phyloP scores from a whole-genome alignment of 2,888 invertebrate genomes.

The Muschampia plurimacula region DNA sequence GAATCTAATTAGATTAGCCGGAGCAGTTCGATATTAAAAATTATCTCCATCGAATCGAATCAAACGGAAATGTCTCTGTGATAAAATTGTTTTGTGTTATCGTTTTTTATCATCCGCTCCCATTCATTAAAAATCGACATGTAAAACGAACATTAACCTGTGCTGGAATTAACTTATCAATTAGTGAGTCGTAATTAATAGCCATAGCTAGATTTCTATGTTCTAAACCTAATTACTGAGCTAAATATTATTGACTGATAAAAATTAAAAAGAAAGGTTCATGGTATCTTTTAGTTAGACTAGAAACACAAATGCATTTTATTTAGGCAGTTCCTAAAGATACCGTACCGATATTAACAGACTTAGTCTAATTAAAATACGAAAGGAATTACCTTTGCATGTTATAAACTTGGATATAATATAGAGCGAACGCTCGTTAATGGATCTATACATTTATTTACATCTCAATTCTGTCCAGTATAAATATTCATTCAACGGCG shows the following conservation, averaged over 20 bases:
- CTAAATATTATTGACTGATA: neutral
- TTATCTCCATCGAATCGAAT: slow-evolving; percentile 60
- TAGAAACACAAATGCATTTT: neutral
- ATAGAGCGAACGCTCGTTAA: slow-evolving; percentile 61
- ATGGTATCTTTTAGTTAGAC: neutral
- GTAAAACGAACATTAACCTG: slow-evolving; percentile 19
- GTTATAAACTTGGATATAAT: slow-evolving; percentile 53
- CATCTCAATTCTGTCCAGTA: slow-evolving; percentile 69
- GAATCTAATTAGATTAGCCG: slow-evolving; percentile 72
- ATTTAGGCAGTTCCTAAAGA: neutral
- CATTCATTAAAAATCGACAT: slow-evolving; percentile 48
- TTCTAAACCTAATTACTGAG: neutral
- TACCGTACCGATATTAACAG: slow-evolving; percentile 10
- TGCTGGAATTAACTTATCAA: slow-evolving; percentile 15
- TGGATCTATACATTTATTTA: slow-evolving; percentile 71
- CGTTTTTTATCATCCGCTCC: slow-evolving; percentile 71
- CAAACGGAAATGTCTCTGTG: slow-evolving; percentile 72
- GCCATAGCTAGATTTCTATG: neutral
- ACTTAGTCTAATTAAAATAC: slow-evolving; percentile 48
- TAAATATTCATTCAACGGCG: slow-evolving; percentile 69
- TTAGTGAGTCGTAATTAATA: neutral
- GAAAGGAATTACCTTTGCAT: slow-evolving; percentile 49
- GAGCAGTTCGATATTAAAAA: slow-evolving; percentile 65
- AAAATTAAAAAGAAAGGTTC: neutral
- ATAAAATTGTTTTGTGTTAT: slow-evolving; percentile 64